These are phyloP conservation scores for Anastrepha ludens DNA, from an alignment of 1,140 invertebrate species.

Conservation along the genomic window DNA sequence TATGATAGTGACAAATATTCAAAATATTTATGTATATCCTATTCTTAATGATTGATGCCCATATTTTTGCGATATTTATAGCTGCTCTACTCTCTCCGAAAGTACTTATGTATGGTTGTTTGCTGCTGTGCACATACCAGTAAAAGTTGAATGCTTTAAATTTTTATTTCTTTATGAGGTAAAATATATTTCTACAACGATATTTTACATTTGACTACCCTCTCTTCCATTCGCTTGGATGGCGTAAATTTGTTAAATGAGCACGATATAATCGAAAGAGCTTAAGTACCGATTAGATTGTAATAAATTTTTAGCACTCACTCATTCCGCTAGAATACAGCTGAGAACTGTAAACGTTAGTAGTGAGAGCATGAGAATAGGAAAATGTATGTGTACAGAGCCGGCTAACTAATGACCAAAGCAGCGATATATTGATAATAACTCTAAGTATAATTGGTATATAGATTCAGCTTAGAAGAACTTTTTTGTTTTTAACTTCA, in stretches of 20 bases:
- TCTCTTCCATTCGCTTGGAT: not conserved
- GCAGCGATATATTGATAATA: too few relatives aligned
- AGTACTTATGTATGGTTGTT: not conserved
- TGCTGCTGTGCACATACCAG: not conserved
- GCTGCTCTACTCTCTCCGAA: not conserved
- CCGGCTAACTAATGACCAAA: too few relatives aligned
- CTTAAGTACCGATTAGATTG: not conserved
- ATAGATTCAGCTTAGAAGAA: too few relatives aligned
- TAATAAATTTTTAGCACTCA: not conserved
- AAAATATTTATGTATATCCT: not conserved
- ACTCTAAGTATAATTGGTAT: too few relatives aligned
- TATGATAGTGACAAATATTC: not conserved
- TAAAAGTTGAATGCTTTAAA: not conserved
- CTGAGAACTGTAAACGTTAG: not conserved
- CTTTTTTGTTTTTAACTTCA: too few relatives aligned
- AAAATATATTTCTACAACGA: not conserved
- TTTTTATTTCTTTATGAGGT: not conserved
- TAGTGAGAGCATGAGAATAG: not conserved
- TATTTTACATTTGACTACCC: not conserved
- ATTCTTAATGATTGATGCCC: not conserved
- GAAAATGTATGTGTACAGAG: too few relatives aligned
- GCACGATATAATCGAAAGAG: not conserved
- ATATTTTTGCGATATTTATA: slow-evolving; percentile 2
- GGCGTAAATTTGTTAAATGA: slow-evolving; percentile 9
- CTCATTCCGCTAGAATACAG: not conserved